phyloP scores from a whole-genome alignment of 2,797 vertebrate species.

The Betta splendens region DNA sequence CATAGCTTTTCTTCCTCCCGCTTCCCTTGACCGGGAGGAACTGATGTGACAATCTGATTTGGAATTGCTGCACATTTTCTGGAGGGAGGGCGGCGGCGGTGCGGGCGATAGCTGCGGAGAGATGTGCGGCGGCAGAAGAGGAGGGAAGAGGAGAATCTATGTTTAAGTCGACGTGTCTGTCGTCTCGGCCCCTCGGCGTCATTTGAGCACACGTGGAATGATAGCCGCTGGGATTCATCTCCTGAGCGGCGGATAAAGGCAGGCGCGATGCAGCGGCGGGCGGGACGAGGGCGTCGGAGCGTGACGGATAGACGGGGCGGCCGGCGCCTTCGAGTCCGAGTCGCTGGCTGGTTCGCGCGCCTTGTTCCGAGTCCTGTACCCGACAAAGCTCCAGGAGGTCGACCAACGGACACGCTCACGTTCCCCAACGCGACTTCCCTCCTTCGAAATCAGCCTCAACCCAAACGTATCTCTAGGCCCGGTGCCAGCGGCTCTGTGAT shows the following conservation, averaged over 20 bases:
- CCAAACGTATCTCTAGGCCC: slow-evolving; percentile 27
- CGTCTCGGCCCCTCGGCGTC: slow-evolving; percentile 59
- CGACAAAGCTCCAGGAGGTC: slow-evolving; percentile 38
- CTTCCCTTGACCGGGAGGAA: slow-evolving; percentile 63
- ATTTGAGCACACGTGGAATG: slow-evolving; percentile 61
- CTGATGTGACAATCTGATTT: slow-evolving; percentile 75
- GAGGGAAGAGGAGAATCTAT: slow-evolving; percentile 39
- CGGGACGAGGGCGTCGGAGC: slow-evolving; percentile 52
- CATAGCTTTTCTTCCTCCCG: slow-evolving; percentile 37
- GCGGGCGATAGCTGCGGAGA: background rate
- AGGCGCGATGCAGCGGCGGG: slow-evolving; percentile 59
- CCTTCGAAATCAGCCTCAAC: no score
- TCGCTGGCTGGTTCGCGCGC: slow-evolving; percentile 24
- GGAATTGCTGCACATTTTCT: slow-evolving; percentile 66
- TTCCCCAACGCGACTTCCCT: no score
- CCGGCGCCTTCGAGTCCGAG: slow-evolving; percentile 31
- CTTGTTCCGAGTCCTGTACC: slow-evolving; percentile 35
- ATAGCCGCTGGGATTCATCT: slow-evolving; percentile 67
- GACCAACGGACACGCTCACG: slow-evolving; percentile 28
- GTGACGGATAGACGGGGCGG: slow-evolving; percentile 63
- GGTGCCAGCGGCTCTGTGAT: slow-evolving; percentile 37
- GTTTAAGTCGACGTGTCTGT: slow-evolving; percentile 59
- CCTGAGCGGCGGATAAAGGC: slow-evolving; percentile 61
- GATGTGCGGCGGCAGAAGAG: slow-evolving; percentile 11
- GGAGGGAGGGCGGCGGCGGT: slow-evolving; percentile 12